Conservation (phyloP, 2,888 invertebrate species). For the Drosophila melanosoma region DNA sequence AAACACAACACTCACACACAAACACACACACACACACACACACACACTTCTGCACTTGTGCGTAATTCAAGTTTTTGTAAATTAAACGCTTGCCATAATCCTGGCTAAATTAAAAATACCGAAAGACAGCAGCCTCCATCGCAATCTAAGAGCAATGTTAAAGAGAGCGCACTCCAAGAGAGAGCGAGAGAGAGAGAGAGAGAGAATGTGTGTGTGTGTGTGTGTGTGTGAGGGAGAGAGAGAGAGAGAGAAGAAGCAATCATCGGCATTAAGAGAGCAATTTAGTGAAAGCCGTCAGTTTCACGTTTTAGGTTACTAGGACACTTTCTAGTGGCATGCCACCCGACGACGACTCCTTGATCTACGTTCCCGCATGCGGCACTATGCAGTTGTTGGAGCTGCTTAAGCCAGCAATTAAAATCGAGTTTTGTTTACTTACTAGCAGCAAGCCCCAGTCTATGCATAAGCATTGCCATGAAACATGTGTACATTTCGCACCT, state of each 20-base stretch:
- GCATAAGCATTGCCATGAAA: conserved; percentile 20
- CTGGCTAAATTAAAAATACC: conserved; percentile 74
- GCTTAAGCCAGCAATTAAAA: conserved; percentile 74
- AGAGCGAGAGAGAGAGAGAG: neutral
- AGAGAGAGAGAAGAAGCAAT: conserved; percentile 15
- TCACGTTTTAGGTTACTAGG: conserved; percentile 63
- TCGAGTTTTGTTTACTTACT: conserved; percentile 60
- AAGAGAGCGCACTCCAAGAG: conserved; percentile 20
- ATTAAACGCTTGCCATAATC: conserved; percentile 71
- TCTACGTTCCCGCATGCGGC: neutral
- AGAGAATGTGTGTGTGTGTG: neutral
- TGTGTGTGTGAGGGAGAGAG: neutral
- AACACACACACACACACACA: conserved; percentile 18
- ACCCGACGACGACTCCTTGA: conserved; percentile 2
- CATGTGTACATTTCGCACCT: conserved; percentile 63
- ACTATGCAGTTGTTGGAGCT: conserved; percentile 11
- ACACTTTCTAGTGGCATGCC: conserved; percentile 34
- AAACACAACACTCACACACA: conserved; percentile 32
- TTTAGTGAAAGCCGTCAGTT: conserved; percentile 22
- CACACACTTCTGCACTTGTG: neutral
- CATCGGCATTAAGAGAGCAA: conserved; percentile 28
- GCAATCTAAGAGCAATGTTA: conserved; percentile 13
- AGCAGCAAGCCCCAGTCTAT: conserved; percentile 14
- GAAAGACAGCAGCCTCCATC: conserved; percentile 9
- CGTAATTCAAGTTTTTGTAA: conserved; percentile 51